Percentiles rank a stretch among this genome's conserved stretches.
These are phyloP conservation scores for Rhabditoides inermis DNA, from an alignment of 2,888 invertebrate genomes.

Conservation along the genomic window DNA sequence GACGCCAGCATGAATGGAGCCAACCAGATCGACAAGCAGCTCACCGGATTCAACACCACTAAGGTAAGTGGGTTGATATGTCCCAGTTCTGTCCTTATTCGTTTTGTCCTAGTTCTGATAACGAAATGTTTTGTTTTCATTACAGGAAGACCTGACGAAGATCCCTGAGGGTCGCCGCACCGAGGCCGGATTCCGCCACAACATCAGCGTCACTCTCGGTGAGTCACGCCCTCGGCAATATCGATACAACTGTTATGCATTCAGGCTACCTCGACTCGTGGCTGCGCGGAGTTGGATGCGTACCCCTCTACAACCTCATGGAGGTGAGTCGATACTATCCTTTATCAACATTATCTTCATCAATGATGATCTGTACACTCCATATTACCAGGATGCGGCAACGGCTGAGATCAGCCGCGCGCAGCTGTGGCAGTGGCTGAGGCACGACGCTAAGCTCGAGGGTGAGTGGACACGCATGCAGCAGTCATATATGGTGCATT, in stretches of 20 bases:
- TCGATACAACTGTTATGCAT: not conserved
- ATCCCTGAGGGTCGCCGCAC: constrained; percentile 65
- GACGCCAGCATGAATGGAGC: constrained; percentile 23
- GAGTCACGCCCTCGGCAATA: not conserved
- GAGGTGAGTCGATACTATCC: constrained; percentile 57
- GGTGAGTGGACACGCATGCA: constrained; percentile 9
- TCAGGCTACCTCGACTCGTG: constrained; percentile 65
- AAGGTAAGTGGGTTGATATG: no score
- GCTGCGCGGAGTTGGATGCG: constrained; percentile 65
- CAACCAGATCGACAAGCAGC: constrained; percentile 43
- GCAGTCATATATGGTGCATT: constrained; percentile 3
- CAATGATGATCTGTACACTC: constrained; percentile 3
- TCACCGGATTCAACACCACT: constrained; percentile 21
- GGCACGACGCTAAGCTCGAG: constrained; percentile 59
- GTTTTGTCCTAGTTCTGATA: no score
- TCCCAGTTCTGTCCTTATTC: no score
- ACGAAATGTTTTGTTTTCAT: no score
- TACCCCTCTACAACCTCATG: constrained; percentile 62
- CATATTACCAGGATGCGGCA: no score
- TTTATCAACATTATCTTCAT: no score
- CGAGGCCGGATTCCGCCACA: constrained; percentile 62
- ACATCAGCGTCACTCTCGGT: constrained; percentile 63
- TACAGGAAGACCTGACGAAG: constrained; percentile 33
- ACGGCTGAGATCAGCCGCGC: constrained; percentile 69
- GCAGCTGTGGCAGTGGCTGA: constrained; percentile 70